phyloP scores from a whole-genome alignment of 92 coral and sea anemone species.

The Palythoa heliodiscus region DNA sequence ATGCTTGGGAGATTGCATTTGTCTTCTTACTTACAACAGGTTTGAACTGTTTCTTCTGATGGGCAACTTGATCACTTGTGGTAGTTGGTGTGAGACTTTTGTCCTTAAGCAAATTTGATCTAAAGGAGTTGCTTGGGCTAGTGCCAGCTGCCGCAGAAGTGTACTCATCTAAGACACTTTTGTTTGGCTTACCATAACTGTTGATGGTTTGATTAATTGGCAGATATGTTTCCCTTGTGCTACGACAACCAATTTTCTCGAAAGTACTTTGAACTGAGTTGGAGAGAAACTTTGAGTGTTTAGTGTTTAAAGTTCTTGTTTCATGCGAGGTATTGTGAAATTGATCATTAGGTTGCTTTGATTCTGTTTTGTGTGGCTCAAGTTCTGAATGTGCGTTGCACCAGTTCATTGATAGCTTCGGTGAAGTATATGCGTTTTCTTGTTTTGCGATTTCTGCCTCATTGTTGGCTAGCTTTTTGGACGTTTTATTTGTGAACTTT shows the following conservation, averaged over 20 bases:
- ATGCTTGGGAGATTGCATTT: neutral
- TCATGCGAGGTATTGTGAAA: neutral
- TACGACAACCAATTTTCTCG: neutral
- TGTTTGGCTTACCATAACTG: neutral
- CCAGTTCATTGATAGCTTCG: neutral
- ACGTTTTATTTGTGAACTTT: neutral
- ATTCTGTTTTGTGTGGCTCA: neutral
- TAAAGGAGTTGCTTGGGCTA: neutral
- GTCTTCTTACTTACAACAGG: neutral
- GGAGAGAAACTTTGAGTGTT: neutral
- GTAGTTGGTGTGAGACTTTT: neutral
- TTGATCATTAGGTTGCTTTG: neutral
- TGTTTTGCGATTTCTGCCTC: neutral
- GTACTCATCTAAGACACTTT: neutral
- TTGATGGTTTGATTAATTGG: neutral
- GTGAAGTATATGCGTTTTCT: neutral
- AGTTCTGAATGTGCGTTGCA: neutral
- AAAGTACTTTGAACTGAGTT: neutral
- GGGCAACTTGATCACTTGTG: neutral
- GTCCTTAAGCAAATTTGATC: neutral
- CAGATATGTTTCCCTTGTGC: neutral
- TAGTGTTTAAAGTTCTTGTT: neutral
- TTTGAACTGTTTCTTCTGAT: neutral
- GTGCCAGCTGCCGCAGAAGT: too few species aligned
- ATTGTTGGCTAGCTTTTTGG: neutral